Evolutionary conservation across 37 sponge, comb jelly and placozoan genomes (phyloP).

Genomic region (Dysidea cf. avara): DNA sequence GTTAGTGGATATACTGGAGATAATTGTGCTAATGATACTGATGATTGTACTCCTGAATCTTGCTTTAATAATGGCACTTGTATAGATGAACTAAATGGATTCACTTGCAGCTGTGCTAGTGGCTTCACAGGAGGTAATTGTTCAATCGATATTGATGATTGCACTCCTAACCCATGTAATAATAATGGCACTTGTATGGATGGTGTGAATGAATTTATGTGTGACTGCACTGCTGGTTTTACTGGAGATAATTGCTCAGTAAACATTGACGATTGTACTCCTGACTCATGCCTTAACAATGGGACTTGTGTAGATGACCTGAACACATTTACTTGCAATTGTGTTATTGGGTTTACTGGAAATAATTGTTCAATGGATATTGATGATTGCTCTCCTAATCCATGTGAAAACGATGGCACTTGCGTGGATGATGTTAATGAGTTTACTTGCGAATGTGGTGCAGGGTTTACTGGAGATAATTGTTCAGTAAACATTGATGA

Average conservation of each 20-base stretch:
- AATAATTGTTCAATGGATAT: slow-evolving; percentile 16
- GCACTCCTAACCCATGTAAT: slow-evolving; percentile 28
- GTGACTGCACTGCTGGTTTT: no score
- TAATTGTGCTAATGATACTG: slow-evolving; percentile 19
- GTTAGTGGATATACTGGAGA: slow-evolving; percentile 28
- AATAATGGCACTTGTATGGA: no score
- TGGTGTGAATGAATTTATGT: no score
- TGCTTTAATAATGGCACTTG: slow-evolving; percentile 34
- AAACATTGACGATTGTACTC: slow-evolving; percentile 18
- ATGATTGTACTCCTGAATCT: slow-evolving; percentile 20
- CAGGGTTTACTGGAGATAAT: no score
- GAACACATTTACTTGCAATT: slow-evolving; percentile 18
- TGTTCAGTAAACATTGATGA: no score
- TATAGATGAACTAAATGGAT: slow-evolving; percentile 14
- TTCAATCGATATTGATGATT: slow-evolving; percentile 40
- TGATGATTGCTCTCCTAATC: slow-evolving; percentile 44
- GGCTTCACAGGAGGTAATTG: slow-evolving; percentile 59
- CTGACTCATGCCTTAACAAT: slow-evolving; percentile 57
- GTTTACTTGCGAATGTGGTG: slow-evolving; percentile 5
- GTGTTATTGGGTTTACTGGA: slow-evolving; percentile 50
- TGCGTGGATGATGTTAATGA: slow-evolving; percentile 16
- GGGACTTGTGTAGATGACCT: slow-evolving; percentile 34
- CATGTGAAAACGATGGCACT: slow-evolving; percentile 14
- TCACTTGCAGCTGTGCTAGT: slow-evolving; percentile 25
- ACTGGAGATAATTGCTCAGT: no score